A percentile compares a stretch with the other conserved stretches of the same genome.
Conservation (phyloP, 1,140 invertebrate genomes). For the Anastatus disparis region DNA sequence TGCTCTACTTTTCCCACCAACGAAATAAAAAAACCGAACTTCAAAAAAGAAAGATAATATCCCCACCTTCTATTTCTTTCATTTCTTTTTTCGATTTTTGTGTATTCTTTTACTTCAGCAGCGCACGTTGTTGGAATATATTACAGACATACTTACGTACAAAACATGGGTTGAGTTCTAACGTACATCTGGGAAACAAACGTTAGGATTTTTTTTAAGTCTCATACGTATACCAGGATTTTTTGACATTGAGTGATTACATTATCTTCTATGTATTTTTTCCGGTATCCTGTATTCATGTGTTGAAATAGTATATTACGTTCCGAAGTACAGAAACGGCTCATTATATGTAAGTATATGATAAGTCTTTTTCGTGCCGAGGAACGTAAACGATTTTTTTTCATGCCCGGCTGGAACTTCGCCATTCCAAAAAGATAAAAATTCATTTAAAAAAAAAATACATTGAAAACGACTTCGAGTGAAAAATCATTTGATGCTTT, state of each 20-base stretch:
- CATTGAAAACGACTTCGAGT: too few species aligned
- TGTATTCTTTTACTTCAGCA: neutral
- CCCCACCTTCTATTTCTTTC: neutral
- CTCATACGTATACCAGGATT: neutral
- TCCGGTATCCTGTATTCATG: too few species aligned
- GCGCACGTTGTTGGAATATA: constrained; percentile 37
- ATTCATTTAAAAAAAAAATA: too few species aligned
- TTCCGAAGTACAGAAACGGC: too few species aligned
- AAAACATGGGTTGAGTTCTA: neutral
- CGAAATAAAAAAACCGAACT: too few species aligned
- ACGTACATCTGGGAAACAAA: neutral
- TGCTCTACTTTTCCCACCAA: constrained; percentile 46
- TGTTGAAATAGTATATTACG: too few species aligned
- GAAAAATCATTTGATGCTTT: too few species aligned
- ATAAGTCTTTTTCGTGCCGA: too few species aligned
- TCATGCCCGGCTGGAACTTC: too few species aligned
- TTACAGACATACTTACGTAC: neutral
- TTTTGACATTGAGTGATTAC: constrained; percentile 4
- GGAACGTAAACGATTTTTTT: too few species aligned
- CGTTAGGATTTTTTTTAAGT: neutral
- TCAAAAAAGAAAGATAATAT: constrained; percentile 4
- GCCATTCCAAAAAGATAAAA: too few species aligned
- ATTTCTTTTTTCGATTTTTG: neutral
- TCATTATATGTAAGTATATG: too few species aligned
- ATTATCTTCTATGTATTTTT: neutral